Conservation (phyloP, 2,113 vertebrate species). For the Bubo scandiacus region DNA sequence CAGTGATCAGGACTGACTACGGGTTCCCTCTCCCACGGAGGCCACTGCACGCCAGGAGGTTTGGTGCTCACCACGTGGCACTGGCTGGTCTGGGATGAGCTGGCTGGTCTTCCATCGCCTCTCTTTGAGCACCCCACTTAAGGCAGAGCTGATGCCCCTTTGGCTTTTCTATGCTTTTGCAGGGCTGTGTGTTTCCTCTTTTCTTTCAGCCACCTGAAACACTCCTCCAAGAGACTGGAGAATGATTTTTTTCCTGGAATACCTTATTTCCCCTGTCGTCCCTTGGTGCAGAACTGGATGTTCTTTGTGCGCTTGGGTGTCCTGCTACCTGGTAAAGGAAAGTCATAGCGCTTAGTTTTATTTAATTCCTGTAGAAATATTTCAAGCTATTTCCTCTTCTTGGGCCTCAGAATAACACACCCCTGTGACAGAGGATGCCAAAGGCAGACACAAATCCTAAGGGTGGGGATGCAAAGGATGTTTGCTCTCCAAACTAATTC, state of each 20-base stretch:
- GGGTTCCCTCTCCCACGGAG: fast-evolving
- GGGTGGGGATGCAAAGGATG: neutral
- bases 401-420: neutral
- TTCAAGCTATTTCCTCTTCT: neutral
- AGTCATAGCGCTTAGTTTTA: neutral
- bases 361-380: neutral
- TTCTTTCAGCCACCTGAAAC: neutral
- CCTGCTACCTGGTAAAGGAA: neutral
- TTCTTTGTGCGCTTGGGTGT: neutral
- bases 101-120: neutral
- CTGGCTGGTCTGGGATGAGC: neutral
- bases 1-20: neutral
- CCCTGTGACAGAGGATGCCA: neutral
- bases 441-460: neutral
- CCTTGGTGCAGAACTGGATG: neutral
- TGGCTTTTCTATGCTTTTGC: neutral
- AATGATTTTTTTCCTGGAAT: neutral
- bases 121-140: neutral
- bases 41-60: neutral
- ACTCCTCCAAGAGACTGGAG: neutral
- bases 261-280: neutral
- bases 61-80: neutral
- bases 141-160: neutral
- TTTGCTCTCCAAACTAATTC: neutral
- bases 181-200: neutral